Percentiles rank a stretch among this genome's conserved stretches.
phyloP scores from a whole-genome alignment of 1,140 invertebrate species.

The Melanaphis sacchari region DNA sequence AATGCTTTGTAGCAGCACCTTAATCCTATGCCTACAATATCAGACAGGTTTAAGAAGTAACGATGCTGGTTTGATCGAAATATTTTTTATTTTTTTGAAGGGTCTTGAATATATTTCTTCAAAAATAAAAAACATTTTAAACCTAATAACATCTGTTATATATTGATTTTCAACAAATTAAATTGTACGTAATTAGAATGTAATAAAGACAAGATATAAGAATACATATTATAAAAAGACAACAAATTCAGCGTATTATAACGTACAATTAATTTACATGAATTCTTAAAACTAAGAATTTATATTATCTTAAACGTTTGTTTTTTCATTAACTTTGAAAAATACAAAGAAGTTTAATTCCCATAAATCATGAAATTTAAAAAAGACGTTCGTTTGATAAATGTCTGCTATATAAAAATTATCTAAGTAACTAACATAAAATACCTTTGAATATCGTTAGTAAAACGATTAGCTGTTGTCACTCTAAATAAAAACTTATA shows the following conservation, averaged over 20 bases:
- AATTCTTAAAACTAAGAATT: background rate
- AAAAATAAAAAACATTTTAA: background rate
- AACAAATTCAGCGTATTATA: background rate
- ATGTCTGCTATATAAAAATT: background rate
- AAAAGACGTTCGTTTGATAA: background rate
- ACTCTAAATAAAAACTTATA: background rate
- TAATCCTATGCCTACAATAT: background rate
- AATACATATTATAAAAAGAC: background rate
- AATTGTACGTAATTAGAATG: background rate
- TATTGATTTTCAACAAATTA: background rate
- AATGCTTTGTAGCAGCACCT: background rate
- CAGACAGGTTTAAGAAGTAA: background rate
- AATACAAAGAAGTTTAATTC: background rate
- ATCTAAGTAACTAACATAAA: background rate
- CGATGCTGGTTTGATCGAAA: background rate
- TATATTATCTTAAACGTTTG: background rate
- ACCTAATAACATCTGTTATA: background rate
- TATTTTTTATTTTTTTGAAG: background rate
- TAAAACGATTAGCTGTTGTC: slow-evolving; percentile 18
- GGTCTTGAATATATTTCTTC: background rate
- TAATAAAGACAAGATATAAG: background rate
- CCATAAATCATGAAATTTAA: background rate
- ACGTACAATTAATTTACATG: background rate
- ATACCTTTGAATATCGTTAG: background rate
- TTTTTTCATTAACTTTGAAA: background rate